phyloP scores from a whole-genome alignment of 2,113 vertebrate species.

The Talpa occidentalis region DNA sequence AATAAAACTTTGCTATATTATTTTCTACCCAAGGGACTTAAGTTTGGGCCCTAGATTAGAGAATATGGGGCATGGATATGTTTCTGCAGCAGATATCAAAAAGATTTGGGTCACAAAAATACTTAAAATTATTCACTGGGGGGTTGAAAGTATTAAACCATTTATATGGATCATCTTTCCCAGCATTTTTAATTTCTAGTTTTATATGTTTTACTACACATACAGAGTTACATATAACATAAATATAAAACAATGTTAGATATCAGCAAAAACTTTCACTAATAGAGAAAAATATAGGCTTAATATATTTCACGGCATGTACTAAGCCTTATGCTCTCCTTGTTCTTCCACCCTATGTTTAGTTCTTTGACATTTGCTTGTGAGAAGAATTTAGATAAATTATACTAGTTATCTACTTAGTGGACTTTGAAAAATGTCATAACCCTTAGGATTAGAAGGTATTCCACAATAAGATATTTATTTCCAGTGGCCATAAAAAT shows the following conservation, averaged over 20 bases:
- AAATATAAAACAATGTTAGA: neutral
- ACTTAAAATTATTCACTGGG: neutral
- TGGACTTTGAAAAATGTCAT: neutral
- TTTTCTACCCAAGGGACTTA: neutral
- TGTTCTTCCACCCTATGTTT: rapidly evolving
- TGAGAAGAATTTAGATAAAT: neutral
- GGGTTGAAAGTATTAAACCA: neutral
- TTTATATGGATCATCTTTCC: neutral
- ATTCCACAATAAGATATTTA: neutral
- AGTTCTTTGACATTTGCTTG: neutral
- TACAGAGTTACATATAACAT: too few relatives aligned
- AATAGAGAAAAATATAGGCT: neutral
- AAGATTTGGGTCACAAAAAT: neutral
- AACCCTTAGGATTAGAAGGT: neutral
- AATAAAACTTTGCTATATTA: neutral
- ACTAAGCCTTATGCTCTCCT: neutral
- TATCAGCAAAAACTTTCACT: neutral
- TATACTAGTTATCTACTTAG: neutral
- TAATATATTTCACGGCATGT: neutral
- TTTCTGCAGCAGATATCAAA: neutral
- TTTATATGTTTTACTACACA: neutral
- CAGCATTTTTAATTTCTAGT: neutral
- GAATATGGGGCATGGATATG: neutral
- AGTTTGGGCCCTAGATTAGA: neutral
- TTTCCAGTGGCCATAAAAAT: neutral